These are phyloP conservation scores for Drosophila orosa DNA, from an alignment of 1,140 invertebrate genomes.

Conservation along the genomic window DNA sequence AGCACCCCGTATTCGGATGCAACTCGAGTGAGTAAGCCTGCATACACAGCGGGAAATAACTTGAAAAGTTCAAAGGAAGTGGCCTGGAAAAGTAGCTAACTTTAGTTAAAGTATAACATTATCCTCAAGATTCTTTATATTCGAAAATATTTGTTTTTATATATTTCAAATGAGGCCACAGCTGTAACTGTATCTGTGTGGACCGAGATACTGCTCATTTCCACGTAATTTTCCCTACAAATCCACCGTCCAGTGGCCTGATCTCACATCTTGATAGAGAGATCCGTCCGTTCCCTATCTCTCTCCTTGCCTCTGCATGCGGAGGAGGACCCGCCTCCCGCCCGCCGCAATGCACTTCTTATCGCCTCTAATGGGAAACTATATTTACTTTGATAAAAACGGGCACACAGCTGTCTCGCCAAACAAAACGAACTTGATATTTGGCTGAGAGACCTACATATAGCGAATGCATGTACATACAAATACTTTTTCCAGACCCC, in stretches of 20 bases:
- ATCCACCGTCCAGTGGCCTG: constrained; percentile 9
- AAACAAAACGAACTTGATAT: constrained; percentile 27
- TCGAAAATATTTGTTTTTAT: neutral
- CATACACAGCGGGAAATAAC: constrained; percentile 18
- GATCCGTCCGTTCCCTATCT: constrained; percentile 8
- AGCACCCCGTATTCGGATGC: constrained; percentile 97
- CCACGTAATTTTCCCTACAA: constrained; percentile 10
- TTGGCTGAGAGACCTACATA: constrained; percentile 39
- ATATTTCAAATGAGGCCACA: neutral
- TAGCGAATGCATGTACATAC: constrained; percentile 10
- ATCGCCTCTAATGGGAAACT: constrained; percentile 15
- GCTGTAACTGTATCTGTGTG: neutral
- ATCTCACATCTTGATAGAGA: constrained; percentile 6
- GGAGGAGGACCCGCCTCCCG: constrained; percentile 4
- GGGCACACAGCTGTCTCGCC: constrained; percentile 31
- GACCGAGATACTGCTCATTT: constrained; percentile 4
- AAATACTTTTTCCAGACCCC: constrained; percentile 40
- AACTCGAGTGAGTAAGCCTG: constrained; percentile 91
- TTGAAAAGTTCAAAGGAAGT: neutral
- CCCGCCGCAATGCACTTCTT: constrained; percentile 36
- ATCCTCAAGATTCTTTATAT: neutral
- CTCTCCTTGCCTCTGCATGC: neutral
- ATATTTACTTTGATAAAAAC: constrained; percentile 34
- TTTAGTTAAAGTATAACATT: neutral
- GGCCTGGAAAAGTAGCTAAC: neutral